These are phyloP conservation scores for Heteropelma amictum DNA, from an alignment of 2,888 invertebrate genomes.

Conservation along the genomic window DNA sequence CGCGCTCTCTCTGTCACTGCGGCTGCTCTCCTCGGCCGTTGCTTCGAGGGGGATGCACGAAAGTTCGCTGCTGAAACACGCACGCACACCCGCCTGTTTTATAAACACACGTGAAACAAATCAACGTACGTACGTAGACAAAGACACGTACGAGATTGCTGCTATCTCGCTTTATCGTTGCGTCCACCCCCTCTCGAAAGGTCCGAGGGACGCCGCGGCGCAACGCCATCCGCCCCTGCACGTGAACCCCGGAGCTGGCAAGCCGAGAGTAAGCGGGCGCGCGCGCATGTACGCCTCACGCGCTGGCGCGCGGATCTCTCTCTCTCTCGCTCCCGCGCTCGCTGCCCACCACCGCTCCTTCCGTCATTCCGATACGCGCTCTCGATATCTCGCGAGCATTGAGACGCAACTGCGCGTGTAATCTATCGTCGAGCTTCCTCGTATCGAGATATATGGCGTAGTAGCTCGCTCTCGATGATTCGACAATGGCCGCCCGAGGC, in stretches of 20 bases:
- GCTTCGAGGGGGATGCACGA: slow-evolving; percentile 33
- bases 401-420: not conserved
- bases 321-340: not conserved
- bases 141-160: not conserved
- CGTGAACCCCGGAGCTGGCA: slow-evolving; percentile 27
- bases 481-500: too few relatives aligned
- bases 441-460: not conserved
- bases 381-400: not conserved
- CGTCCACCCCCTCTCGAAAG: slow-evolving; percentile 43
- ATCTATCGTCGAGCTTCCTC: too few relatives aligned
- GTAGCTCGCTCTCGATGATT: too few relatives aligned
- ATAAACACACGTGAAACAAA: too few relatives aligned
- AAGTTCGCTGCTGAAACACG: not conserved
- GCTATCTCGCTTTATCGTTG: slow-evolving; percentile 8
- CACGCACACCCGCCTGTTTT: not conserved
- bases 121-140: too few relatives aligned
- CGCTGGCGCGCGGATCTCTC: not conserved
- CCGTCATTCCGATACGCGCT: too few relatives aligned
- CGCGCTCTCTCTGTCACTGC: slow-evolving; percentile 43
- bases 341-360: not conserved
- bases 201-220: slow-evolving; percentile 43
- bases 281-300: slow-evolving; percentile 29
- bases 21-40: not conserved
- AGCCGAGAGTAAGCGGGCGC: slow-evolving; percentile 14
- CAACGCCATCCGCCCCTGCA: slow-evolving; percentile 42